Percentiles rank a stretch among this genome's conserved stretches.
phyloP scores from a whole-genome alignment of 2,888 invertebrate species.

The Macaria liturata region DNA sequence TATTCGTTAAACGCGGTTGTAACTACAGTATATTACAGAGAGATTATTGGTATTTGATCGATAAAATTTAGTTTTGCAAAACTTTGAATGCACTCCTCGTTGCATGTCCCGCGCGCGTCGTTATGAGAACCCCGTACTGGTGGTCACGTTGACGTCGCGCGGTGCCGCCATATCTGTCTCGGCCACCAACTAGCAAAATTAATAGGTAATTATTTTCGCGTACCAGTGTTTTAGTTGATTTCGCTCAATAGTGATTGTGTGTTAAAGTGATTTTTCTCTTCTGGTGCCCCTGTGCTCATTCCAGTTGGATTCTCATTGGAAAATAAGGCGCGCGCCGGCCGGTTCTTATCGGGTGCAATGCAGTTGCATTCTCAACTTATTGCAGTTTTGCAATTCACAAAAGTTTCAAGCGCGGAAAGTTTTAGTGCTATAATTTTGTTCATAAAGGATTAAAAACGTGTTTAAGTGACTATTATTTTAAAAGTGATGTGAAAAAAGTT shows the following conservation, averaged over 20 bases:
- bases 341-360: conserved; percentile 83
- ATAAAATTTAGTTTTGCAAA: conserved; percentile 72
- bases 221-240: conserved; percentile 68
- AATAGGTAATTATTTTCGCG: conserved; percentile 83
- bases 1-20: conserved; percentile 67
- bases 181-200: conserved; percentile 84
- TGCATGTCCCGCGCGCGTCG: conserved; percentile 90
- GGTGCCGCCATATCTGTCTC: conserved; percentile 87
- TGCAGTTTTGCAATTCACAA: conserved; percentile 80
- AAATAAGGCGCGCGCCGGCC: conserved; percentile 80
- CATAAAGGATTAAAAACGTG: conserved; percentile 63
- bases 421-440: conserved; percentile 65
- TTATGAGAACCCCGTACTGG: conserved; percentile 89
- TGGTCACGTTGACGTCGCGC: conserved; percentile 87
- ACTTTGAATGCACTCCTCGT: conserved; percentile 85
- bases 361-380: conserved; percentile 83
- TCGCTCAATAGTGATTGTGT: conserved; percentile 68
- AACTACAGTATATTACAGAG: conserved; percentile 68
- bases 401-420: conserved; percentile 80
- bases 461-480: conserved; percentile 67
- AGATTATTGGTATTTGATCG: conserved; percentile 62
- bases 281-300: conserved; percentile 59
- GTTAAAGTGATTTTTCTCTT: conserved; percentile 65
- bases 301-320: conserved; percentile 78
- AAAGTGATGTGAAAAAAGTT: conserved; percentile 73